Percentiles rank a stretch among this genome's conserved stretches.
Evolutionary conservation across 1,140 invertebrate genomes (phyloP).

Genomic region (Hestina assimilis): DNA sequence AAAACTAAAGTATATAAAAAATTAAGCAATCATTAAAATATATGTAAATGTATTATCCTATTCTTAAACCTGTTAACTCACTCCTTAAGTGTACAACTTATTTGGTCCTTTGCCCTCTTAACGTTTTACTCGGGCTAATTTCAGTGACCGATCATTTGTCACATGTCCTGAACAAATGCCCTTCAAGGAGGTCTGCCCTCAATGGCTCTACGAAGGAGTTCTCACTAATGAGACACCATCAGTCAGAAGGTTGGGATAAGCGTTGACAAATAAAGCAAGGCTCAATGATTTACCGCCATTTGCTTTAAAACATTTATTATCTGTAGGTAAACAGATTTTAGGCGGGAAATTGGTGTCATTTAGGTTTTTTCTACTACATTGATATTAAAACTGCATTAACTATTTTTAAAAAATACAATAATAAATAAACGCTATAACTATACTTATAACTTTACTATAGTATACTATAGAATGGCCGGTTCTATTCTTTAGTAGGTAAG

Average conservation of each 20-base stretch:
- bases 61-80: background rate
- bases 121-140: slow-evolving; percentile 16
- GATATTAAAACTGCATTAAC: no score
- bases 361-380: background rate
- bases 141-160: slow-evolving; percentile 13
- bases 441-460: no score
- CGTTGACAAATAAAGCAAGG: slow-evolving; percentile 31
- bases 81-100: background rate
- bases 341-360: background rate
- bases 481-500: no score
- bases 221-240: slow-evolving; percentile 29
- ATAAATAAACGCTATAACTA: no score
- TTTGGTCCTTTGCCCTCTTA: slow-evolving; percentile 6
- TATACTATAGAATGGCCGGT: no score
- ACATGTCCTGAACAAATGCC: slow-evolving; percentile 17
- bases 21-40: no score
- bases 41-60: background rate
- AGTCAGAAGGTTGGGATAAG: slow-evolving; percentile 28
- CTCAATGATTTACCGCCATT: slow-evolving; percentile 21
- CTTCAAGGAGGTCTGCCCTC: slow-evolving; percentile 27
- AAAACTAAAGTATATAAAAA: no score
- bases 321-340: slow-evolving; percentile 5
- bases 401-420: no score
- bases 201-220: slow-evolving; percentile 24
- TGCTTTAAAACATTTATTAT: slow-evolving; percentile 15